Evolutionary conservation across 2,797 vertebrate genomes (phyloP), one percentile per base, ranked within the genome.

Genomic region (Malurus splendens): DNA sequence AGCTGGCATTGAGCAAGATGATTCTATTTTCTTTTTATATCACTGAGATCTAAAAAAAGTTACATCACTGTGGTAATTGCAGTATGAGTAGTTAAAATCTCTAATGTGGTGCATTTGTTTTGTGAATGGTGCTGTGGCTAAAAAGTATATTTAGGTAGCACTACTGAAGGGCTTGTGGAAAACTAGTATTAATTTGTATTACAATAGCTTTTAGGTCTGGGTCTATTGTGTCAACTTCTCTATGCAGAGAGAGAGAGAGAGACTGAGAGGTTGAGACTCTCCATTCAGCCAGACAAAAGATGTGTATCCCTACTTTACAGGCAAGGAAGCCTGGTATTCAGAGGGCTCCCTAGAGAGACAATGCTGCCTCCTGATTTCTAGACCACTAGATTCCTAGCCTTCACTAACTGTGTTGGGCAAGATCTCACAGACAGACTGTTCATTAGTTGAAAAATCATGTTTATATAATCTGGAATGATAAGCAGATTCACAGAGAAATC

Each of bases 1-100:
- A 80, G 33, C 55, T 93, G 87, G 71, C 51, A 74, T 66, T 86
- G 87, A 82, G 77, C 86, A 86, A 41, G 84, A 80, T 65, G 90
- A 84, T 93, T 72, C 59, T 90, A 50, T 93, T 93, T 95, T 90
- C 89, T 87, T 93, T 90, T 93, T 73, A 82, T 90, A 79, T 42
- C n/a, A 13, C 45, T 38, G 30, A 73, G 47, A 67, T 75, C 61
- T 72, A 39, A 66, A 84, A 82, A 76, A 50, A 42, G 36, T 73
- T 75, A 19, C 60, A 74, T 79, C 48, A 20, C 45, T 71, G 22
- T 85, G 41, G 25, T 39, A 82, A 75, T 54, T 75, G 65, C 42
- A 61, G 2, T 59, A 20, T 1, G 13, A 47, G 27, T 71, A 36
- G 27, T 65, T 62, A 86, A 89, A 89, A 87, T n/a, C 54, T 71